Conservation (phyloP, 2,113 vertebrate species). For the Gila orcuttii region DNA sequence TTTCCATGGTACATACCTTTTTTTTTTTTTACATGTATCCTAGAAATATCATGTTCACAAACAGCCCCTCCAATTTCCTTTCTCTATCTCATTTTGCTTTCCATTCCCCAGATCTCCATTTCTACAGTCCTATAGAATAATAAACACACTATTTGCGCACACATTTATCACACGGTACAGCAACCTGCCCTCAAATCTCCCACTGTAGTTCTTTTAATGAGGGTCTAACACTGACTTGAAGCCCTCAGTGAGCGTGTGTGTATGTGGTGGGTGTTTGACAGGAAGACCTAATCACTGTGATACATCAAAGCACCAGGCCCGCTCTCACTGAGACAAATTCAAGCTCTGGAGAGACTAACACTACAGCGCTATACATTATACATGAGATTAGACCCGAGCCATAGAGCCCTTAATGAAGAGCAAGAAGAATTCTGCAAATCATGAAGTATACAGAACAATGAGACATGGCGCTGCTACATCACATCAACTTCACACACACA, state of each 20-base stretch:
- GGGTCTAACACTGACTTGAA: slow-evolving; percentile 41
- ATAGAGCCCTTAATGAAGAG: slow-evolving; percentile 45
- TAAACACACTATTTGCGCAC: slow-evolving; percentile 1
- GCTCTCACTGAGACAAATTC: slow-evolving; percentile 66
- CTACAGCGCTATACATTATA: slow-evolving; percentile 74
- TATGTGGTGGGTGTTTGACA: slow-evolving; percentile 58
- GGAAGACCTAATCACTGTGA: slow-evolving; percentile 72
- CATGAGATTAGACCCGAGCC: slow-evolving; percentile 69
- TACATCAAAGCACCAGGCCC: slow-evolving; percentile 73
- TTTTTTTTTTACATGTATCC: not conserved
- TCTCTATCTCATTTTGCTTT: not conserved
- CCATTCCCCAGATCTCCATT: not conserved
- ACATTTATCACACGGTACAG: slow-evolving; percentile 31
- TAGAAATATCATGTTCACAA: not conserved
- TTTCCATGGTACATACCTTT: no score
- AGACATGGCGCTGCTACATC: slow-evolving; percentile 14
- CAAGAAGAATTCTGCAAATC: slow-evolving; percentile 18
- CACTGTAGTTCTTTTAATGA: slow-evolving; percentile 45
- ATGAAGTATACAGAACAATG: slow-evolving; percentile 6
- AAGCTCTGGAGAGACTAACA: slow-evolving; percentile 67
- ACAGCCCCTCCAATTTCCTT: not conserved
- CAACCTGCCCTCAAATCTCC: slow-evolving; percentile 37
- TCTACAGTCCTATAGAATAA: not conserved
- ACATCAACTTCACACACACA: slow-evolving; percentile 24
- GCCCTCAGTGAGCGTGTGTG: not conserved